Evolutionary conservation across 2,113 vertebrate species (phyloP).

Genomic region (Callipepla californica): DNA sequence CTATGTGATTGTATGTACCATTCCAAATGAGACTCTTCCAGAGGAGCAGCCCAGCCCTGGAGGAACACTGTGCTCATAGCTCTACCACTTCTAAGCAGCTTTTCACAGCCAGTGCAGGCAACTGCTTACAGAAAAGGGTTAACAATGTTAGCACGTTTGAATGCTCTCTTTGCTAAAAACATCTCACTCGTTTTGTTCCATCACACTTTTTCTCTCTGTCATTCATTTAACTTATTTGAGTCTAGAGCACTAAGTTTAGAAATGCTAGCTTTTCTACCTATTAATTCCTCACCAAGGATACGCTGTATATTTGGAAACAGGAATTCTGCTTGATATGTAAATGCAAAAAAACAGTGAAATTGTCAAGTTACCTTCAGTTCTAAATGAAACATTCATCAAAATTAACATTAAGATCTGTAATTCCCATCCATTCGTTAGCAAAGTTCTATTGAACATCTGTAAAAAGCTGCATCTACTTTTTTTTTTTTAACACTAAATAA

Average conservation of each 20-base stretch:
- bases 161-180: background rate
- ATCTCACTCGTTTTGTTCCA: background rate
- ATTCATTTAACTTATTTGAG: background rate
- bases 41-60: background rate
- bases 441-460: background rate
- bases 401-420: background rate
- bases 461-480: background rate
- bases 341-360: background rate
- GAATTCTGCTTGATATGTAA: background rate
- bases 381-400: background rate
- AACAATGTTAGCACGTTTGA: background rate
- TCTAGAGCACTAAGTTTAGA: background rate
- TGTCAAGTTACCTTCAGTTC: background rate
- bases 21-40: accelerated
- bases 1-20: accelerated
- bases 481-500: background rate
- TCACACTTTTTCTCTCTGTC: background rate
- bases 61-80: accelerated
- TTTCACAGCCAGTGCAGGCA: background rate
- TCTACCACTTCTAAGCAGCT: background rate
- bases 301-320: background rate
- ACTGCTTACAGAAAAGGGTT: too few species aligned
- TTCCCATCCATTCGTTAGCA: background rate
- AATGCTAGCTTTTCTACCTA: background rate
- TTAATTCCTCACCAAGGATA: background rate